Evolutionary conservation across 2,797 vertebrate genomes (phyloP).

Genomic region (Philypnodon macrostomus): DNA sequence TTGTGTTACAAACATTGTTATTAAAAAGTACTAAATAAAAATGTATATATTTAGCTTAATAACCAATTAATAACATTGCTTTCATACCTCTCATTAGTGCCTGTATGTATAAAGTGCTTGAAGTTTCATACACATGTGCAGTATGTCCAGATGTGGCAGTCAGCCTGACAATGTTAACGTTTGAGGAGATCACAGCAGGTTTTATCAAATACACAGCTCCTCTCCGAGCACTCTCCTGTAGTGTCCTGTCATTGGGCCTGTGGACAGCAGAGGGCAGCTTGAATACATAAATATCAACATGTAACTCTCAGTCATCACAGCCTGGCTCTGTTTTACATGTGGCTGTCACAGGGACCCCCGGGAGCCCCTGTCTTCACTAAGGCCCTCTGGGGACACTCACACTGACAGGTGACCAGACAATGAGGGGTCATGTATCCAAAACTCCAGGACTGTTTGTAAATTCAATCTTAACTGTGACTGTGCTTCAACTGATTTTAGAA

Average conservation of each 20-base stretch:
- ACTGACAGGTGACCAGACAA: conserved; percentile 63
- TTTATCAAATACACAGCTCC: conserved; percentile 3
- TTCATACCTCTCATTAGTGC: no score
- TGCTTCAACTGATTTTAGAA: no score
- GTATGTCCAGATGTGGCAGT: no score
- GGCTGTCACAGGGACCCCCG: conserved; percentile 49
- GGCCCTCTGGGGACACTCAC: conserved; percentile 42
- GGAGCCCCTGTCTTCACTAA: not conserved
- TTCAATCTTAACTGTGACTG: conserved; percentile 19
- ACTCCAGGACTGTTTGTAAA: conserved; percentile 47
- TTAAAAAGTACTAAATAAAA: no score
- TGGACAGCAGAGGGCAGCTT: conserved; percentile 97
- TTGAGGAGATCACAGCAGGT: conserved; percentile 1
- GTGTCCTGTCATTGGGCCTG: conserved; percentile 74
- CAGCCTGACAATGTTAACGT: conserved; percentile 6
- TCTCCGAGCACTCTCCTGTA: conserved; percentile 47
- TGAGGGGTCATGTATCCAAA: conserved; percentile 58
- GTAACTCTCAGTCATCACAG: conserved; percentile 61
- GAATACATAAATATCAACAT: conserved; percentile 87
- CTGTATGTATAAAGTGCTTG: no score
- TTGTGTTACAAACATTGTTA: no score
- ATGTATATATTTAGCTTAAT: no score
- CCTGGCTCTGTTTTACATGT: conserved; percentile 52
- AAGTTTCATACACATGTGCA: no score
- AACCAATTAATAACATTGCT: no score